phyloP scores from a whole-genome alignment of 2,113 vertebrate genomes.

The Naja naja region DNA sequence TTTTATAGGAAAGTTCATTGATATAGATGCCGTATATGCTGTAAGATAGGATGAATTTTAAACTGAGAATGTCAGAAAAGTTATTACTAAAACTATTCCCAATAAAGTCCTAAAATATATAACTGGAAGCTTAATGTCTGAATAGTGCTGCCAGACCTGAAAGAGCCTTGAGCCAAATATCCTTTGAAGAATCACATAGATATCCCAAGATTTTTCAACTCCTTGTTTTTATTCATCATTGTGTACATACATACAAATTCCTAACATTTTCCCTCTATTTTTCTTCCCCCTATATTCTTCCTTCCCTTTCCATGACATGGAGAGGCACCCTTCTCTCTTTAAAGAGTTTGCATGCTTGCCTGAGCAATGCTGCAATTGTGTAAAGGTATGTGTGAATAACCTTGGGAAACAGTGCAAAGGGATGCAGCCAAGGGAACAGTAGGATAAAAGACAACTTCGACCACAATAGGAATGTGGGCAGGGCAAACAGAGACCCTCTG shows the following conservation, averaged over 20 bases:
- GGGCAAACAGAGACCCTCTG: too few species aligned
- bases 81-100: background rate
- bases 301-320: too few species aligned
- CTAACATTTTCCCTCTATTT: too few species aligned
- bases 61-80: background rate
- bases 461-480: too few species aligned
- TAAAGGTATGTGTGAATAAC: too few species aligned
- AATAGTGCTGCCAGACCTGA: background rate
- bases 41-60: background rate
- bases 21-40: background rate
- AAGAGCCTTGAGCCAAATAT: background rate
- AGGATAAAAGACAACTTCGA: too few species aligned
- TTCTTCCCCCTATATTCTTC: too few species aligned
- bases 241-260: background rate
- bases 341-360: too few species aligned
- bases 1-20: background rate
- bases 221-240: background rate
- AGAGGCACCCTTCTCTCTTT: too few species aligned
- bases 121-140: background rate
- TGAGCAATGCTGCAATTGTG: too few species aligned
- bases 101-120: background rate
- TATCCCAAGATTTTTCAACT: background rate
- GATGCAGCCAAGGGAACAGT: too few species aligned
- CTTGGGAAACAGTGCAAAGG: too few species aligned
- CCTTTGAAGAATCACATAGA: background rate